Conservation (phyloP, 1,140 invertebrate genomes). For the Eriocheir sinensis region DNA sequence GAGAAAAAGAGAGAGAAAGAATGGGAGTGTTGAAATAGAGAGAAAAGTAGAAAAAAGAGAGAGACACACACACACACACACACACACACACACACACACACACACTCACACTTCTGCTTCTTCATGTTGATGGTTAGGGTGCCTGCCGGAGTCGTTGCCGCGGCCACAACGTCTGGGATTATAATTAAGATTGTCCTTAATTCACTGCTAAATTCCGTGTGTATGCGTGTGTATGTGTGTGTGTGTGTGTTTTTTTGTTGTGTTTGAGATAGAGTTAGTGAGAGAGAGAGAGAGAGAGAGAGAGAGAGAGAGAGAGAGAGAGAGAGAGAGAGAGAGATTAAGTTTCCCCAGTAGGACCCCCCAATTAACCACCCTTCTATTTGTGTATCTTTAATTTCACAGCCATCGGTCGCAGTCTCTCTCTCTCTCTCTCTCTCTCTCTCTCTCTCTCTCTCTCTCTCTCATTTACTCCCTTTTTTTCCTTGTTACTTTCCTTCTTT, state of each 20-base stretch:
- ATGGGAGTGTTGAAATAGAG: neutral
- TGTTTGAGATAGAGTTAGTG: neutral
- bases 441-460: neutral
- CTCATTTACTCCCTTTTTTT: neutral
- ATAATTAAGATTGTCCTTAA: conserved; percentile 26
- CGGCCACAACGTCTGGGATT: neutral
- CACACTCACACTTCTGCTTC: neutral
- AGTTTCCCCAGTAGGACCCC: neutral
- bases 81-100: neutral
- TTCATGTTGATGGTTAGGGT: neutral
- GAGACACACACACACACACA: neutral
- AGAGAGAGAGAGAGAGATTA: conserved; percentile 54
- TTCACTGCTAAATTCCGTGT: neutral
- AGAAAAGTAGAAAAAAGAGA: conserved; percentile 20
- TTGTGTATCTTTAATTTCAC: conserved; percentile 71
- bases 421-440: conserved; percentile 1
- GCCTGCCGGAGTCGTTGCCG: neutral
- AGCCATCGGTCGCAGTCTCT: conserved; percentile 59
- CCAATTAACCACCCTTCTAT: conserved; percentile 55
- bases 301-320: conserved; percentile 61
- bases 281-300: conserved; percentile 65
- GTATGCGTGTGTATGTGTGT: neutral
- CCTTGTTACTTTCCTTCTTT: neutral
- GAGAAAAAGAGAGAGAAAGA: neutral
- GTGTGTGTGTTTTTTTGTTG: neutral